These are phyloP conservation scores for Hydrozoanthus tunicans DNA, from an alignment of 64 coral and sea anemone species.

Conservation along the genomic window DNA sequence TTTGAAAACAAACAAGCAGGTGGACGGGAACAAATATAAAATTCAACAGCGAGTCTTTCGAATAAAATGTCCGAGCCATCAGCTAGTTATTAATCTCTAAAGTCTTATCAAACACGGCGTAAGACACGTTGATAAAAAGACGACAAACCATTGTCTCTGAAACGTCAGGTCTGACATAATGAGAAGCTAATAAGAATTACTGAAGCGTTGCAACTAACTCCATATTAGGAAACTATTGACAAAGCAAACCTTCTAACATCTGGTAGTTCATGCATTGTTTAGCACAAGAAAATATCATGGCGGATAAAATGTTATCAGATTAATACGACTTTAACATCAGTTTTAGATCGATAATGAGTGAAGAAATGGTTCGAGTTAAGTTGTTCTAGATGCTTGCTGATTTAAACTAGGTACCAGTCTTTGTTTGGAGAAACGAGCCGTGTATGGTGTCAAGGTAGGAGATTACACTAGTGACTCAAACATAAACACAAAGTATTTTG, in stretches of 20 bases:
- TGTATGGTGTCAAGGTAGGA: slow-evolving; percentile 45
- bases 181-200: slow-evolving; percentile 24
- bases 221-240: slow-evolving; percentile 47
- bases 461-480: slow-evolving; percentile 28
- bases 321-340: not conserved
- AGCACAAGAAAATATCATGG: slow-evolving; percentile 52
- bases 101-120: not conserved
- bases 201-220: not conserved
- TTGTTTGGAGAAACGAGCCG: slow-evolving; percentile 22
- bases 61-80: not conserved
- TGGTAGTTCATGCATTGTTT: slow-evolving; percentile 39
- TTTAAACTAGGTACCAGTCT: slow-evolving; percentile 2
- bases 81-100: not conserved
- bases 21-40: not conserved
- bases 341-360: not conserved
- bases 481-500: slow-evolving; percentile 36
- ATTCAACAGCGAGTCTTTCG: not conserved
- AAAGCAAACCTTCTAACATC: slow-evolving; percentile 16
- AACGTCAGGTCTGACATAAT: slow-evolving; percentile 15
- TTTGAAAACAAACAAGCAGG: slow-evolving; percentile 7
- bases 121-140: not conserved
- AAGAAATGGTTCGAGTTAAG: not conserved
- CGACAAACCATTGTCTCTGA: slow-evolving; percentile 1
- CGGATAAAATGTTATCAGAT: not conserved
- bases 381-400: not conserved